phyloP scores from a whole-genome alignment of 1,140 invertebrate species.

The Littorina saxatilis region DNA sequence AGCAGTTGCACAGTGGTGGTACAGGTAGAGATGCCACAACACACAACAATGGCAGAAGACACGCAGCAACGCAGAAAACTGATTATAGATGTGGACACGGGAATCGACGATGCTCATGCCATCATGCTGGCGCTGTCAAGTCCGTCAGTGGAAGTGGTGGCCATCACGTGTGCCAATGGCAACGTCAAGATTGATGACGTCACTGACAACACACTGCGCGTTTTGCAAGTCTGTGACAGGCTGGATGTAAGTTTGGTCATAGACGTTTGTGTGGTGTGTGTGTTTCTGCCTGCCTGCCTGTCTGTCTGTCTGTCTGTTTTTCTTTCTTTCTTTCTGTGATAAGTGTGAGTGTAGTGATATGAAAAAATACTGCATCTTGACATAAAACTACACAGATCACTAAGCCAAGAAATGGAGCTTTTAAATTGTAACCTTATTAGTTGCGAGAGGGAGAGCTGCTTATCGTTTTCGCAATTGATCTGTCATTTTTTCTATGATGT shows the following conservation, averaged over 20 bases:
- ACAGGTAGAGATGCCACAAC: too few relatives aligned
- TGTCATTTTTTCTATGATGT: too few relatives aligned
- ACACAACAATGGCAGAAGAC: background rate
- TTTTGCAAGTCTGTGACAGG: constrained; percentile 58
- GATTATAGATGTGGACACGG: constrained; percentile 71
- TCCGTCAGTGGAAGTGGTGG: constrained; percentile 62
- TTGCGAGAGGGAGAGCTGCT: too few relatives aligned
- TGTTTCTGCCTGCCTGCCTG: too few relatives aligned
- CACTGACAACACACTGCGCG: constrained; percentile 59
- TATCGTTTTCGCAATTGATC: too few relatives aligned
- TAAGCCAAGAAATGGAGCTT: too few relatives aligned
- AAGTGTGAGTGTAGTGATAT: background rate
- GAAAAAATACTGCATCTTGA: background rate
- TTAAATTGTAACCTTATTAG: too few relatives aligned
- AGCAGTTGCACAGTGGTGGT: too few relatives aligned
- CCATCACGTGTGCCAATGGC: constrained; percentile 66
- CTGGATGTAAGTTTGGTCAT: constrained; percentile 56
- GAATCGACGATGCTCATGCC: constrained; percentile 72
- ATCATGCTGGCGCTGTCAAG: constrained; percentile 65
- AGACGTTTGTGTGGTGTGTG: background rate
- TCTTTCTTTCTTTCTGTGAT: too few relatives aligned
- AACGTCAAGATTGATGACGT: constrained; percentile 60
- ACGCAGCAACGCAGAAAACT: constrained; percentile 47
- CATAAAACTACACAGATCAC: too few relatives aligned
- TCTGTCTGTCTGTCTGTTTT: too few relatives aligned